Evolutionary conservation across 2,888 invertebrate genomes (phyloP).

Genomic region (Cerastis rubricosa): DNA sequence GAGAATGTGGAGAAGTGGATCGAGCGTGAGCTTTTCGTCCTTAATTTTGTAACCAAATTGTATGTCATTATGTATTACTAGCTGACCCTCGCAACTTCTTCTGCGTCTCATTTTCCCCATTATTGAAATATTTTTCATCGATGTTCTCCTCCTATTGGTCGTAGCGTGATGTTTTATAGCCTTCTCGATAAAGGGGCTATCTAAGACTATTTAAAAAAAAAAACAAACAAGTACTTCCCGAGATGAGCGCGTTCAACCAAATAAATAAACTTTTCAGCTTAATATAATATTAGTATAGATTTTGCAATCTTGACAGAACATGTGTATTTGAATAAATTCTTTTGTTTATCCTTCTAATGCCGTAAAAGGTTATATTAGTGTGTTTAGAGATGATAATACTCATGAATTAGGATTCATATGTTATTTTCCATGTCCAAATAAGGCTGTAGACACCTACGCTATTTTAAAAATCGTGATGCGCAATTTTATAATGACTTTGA

Average conservation of each 20-base stretch:
- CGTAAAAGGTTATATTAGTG: constrained; percentile 18
- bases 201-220: too few species aligned
- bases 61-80: not conserved
- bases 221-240: too few species aligned
- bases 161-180: too few species aligned
- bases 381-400: not conserved
- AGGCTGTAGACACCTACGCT: constrained; percentile 28
- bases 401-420: constrained; percentile 13
- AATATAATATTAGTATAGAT: too few species aligned
- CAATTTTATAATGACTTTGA: constrained; percentile 3
- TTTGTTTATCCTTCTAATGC: constrained; percentile 7
- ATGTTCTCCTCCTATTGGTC: too few species aligned
- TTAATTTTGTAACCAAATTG: constrained; percentile 47
- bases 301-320: constrained; percentile 7
- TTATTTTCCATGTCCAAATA: constrained; percentile 26
- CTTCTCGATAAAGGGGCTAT: too few species aligned
- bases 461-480: constrained; percentile 28
- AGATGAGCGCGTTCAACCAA: too few species aligned
- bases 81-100: too few species aligned
- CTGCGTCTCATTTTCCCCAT: too few species aligned
- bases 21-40: constrained; percentile 26
- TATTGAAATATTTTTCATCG: too few species aligned
- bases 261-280: too few species aligned
- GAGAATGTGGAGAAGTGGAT: constrained; percentile 22
- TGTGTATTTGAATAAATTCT: not conserved